These are phyloP conservation scores for Tethea ocularis DNA, from an alignment of 2,888 invertebrate genomes.

Conservation along the genomic window DNA sequence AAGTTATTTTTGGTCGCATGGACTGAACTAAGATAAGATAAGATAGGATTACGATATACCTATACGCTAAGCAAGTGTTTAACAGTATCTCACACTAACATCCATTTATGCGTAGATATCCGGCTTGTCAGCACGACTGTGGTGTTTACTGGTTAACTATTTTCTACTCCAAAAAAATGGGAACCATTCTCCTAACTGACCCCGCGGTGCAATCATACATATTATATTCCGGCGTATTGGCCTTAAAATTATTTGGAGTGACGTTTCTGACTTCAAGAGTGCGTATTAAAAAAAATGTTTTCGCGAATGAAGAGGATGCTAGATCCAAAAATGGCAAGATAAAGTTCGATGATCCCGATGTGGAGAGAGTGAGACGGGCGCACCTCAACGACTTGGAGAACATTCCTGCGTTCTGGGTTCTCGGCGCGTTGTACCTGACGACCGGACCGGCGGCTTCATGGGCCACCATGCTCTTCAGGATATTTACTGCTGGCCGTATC, in stretches of 20 bases:
- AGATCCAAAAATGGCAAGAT: constrained; percentile 45
- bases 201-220: constrained; percentile 39
- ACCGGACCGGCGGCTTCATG: constrained; percentile 73
- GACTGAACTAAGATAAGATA: background rate
- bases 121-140: background rate
- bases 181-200: constrained; percentile 74
- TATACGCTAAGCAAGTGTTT: background rate
- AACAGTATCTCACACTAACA: background rate
- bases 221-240: constrained; percentile 40
- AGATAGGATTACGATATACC: background rate
- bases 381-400: constrained; percentile 89
- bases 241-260: constrained; percentile 40
- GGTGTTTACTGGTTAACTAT: background rate
- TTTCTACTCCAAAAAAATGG: constrained; percentile 33
- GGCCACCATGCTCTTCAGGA: constrained; percentile 59
- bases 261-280: constrained; percentile 43
- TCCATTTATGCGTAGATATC: background rate
- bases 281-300: constrained; percentile 53
- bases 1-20: background rate
- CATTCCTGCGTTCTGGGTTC: constrained; percentile 85
- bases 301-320: constrained; percentile 64
- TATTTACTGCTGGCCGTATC: constrained; percentile 80
- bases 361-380: constrained; percentile 78
- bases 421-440: constrained; percentile 82
- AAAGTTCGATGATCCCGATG: constrained; percentile 62